Percentiles rank a stretch among this genome's conserved stretches.
phyloP scores from a whole-genome alignment of 2,888 invertebrate species.

The Drosophila koepferae region DNA sequence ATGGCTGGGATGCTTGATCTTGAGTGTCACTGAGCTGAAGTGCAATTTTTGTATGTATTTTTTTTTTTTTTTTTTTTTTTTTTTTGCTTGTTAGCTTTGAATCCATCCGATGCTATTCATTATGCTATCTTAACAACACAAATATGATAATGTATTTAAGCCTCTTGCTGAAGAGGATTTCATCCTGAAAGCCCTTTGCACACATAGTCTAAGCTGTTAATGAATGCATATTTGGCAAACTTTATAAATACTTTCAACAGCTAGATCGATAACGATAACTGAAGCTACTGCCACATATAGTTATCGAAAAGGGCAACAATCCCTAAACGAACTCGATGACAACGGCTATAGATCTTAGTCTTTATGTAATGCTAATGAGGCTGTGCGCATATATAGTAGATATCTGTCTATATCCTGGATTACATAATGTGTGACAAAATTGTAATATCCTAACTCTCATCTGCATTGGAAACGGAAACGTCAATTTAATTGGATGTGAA shows the following conservation, averaged over 20 bases:
- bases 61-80: too few species aligned
- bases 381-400: neutral
- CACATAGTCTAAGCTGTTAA: neutral
- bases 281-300: neutral
- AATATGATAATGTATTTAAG: too few species aligned
- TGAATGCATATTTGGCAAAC: neutral
- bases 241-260: neutral
- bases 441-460: neutral
- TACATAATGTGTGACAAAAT: slow-evolving; percentile 4
- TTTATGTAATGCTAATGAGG: neutral
- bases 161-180: too few species aligned
- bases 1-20: neutral
- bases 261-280: neutral
- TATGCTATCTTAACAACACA: too few species aligned
- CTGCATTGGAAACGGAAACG: slow-evolving; percentile 8
- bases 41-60: too few species aligned
- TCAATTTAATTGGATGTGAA: slow-evolving; percentile 9
- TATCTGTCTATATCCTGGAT: slow-evolving; percentile 5
- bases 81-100: too few species aligned
- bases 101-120: too few species aligned
- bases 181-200: neutral
- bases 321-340: neutral
- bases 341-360: neutral
- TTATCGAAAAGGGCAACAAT: neutral
- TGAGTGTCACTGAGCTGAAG: neutral